Percentiles rank a stretch among this genome's conserved stretches.
Conservation (phyloP, 2,113 vertebrate species). For the Okapia johnstoni region DNA sequence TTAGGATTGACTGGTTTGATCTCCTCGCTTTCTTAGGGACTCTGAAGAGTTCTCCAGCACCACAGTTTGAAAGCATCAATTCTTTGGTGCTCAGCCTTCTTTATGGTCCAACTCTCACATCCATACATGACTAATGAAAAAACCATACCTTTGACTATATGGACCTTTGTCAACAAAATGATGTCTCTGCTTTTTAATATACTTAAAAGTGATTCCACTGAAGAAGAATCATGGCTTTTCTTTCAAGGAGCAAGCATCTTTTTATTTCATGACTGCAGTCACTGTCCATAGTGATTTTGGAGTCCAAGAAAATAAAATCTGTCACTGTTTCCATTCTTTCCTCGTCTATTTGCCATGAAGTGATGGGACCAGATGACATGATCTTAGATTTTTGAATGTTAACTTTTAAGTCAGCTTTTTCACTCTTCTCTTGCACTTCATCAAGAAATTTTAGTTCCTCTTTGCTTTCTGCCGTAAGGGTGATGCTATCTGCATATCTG, state of each 20-base stretch:
- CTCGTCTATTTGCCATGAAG: background rate
- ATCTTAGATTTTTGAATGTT: background rate
- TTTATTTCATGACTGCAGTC: background rate
- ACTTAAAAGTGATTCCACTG: background rate
- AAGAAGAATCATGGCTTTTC: background rate
- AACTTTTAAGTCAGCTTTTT: background rate
- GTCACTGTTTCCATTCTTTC: background rate
- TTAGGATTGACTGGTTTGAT: too few relatives aligned
- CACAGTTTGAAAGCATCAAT: too few relatives aligned
- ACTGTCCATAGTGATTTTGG: background rate
- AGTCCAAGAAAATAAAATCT: background rate
- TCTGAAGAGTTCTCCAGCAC: too few relatives aligned
- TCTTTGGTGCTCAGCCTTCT: accelerated
- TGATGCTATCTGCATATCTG: background rate
- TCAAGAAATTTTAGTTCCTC: background rate
- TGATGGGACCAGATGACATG: background rate
- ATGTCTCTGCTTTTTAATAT: background rate
- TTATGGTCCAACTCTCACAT: too few relatives aligned
- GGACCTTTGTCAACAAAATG: too few relatives aligned
- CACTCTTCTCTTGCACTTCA: background rate
- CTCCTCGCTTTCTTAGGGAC: too few relatives aligned
- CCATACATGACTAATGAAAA: too few relatives aligned
- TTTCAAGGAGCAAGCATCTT: background rate
- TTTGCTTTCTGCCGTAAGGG: accelerated
- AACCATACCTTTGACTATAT: too few relatives aligned